Evolutionary conservation across 2,888 invertebrate genomes (phyloP).

Genomic region (Tyria jacobaeae): DNA sequence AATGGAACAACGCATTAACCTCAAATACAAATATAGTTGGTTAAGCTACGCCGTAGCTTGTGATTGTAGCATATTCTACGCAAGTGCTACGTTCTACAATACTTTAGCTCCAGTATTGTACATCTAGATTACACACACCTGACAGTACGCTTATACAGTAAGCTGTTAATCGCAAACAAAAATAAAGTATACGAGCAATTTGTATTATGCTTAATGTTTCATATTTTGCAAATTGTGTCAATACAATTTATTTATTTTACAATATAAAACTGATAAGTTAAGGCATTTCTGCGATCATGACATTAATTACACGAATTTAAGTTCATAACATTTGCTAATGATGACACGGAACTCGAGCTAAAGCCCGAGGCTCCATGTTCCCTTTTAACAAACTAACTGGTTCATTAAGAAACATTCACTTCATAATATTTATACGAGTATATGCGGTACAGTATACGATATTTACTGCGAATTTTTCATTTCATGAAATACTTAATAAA

Average conservation of each 20-base stretch:
- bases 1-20: not conserved
- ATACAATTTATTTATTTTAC: not conserved
- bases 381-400: slow-evolving; percentile 26
- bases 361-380: slow-evolving; percentile 20
- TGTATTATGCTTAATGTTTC: not conserved
- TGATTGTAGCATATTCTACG: not conserved
- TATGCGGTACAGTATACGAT: not conserved
- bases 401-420: slow-evolving; percentile 30
- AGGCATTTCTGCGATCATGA: not conserved
- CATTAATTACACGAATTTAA: slow-evolving; percentile 27
- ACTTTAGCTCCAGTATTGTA: too few species aligned
- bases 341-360: slow-evolving; percentile 33
- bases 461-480: not conserved
- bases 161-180: too few species aligned
- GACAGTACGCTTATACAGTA: too few species aligned
- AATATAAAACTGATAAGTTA: slow-evolving; percentile 4
- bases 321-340: slow-evolving; percentile 32
- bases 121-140: too few species aligned
- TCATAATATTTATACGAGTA: not conserved
- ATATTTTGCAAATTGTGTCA: not conserved
- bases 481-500: not conserved
- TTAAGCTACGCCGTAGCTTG: not conserved
- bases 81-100: not conserved
- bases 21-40: too few species aligned
- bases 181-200: not conserved